phyloP scores from a whole-genome alignment of 2,113 vertebrate species.

The Megaleporinus macrocephalus region DNA sequence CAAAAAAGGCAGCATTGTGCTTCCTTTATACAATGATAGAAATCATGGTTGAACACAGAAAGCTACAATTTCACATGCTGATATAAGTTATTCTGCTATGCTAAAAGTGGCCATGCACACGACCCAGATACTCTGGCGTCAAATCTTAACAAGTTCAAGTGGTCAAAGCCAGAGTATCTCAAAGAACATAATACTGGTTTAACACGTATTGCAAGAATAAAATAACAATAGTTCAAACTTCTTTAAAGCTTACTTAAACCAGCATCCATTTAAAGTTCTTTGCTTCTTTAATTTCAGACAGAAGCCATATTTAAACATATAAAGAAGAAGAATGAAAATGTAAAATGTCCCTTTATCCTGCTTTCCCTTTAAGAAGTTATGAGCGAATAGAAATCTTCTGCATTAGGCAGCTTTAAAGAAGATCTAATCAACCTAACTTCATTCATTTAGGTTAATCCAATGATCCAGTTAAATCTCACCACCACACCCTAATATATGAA shows the following conservation, averaged over 20 bases:
- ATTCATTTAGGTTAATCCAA: conserved; percentile 49
- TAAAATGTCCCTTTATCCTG: conserved; percentile 14
- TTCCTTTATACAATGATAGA: too few relatives aligned
- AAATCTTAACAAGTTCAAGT: too few relatives aligned
- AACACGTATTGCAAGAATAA: neutral
- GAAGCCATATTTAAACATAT: neutral
- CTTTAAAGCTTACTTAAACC: neutral
- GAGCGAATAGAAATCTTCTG: conserved; percentile 8
- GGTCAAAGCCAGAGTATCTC: too few relatives aligned
- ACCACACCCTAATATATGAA: conserved; percentile 35
- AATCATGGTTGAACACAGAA: too few relatives aligned
- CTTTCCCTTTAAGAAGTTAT: conserved; percentile 31
- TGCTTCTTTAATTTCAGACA: conserved; percentile 4
- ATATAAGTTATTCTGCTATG: too few relatives aligned
- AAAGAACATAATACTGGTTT: neutral
- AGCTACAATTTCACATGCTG: too few relatives aligned
- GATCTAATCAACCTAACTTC: conserved; percentile 39
- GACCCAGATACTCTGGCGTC: too few relatives aligned
- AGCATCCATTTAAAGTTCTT: neutral
- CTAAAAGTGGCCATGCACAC: too few relatives aligned
- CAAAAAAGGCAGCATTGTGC: too few relatives aligned
- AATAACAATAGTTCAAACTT: neutral
- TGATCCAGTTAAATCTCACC: conserved; percentile 48
- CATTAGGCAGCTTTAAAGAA: conserved; percentile 24
- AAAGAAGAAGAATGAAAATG: conserved; percentile 9